These are phyloP conservation scores for Butastur rufipennis DNA, from an alignment of 2,113 vertebrate species.

Conservation along the genomic window DNA sequence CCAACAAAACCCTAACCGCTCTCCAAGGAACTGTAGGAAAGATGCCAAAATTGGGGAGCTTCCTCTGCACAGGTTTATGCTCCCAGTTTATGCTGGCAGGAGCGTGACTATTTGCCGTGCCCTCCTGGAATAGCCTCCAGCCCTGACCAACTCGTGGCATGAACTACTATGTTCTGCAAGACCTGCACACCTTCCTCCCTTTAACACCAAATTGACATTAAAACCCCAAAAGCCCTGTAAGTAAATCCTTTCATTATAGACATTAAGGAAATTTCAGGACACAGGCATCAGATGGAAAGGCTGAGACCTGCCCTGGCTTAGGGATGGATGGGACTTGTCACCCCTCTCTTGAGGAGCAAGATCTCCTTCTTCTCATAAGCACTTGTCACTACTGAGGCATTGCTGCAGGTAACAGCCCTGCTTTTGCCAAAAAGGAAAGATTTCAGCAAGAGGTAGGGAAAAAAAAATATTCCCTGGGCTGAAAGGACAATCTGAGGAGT, in stretches of 20 bases:
- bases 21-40: not conserved
- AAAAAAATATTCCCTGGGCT: not conserved
- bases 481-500: not conserved
- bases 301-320: not conserved
- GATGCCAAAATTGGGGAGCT: not conserved
- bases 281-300: not conserved
- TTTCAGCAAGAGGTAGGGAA: not conserved
- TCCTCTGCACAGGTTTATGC: not conserved
- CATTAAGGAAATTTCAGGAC: not conserved
- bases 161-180: not conserved
- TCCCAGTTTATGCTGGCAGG: not conserved
- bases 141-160: not conserved
- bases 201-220: not conserved
- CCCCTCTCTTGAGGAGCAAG: not conserved
- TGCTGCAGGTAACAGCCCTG: not conserved
- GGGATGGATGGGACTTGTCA: not conserved
- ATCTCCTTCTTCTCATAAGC: not conserved
- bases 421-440: not conserved
- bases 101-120: not conserved
- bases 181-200: not conserved
- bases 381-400: not conserved
- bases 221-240: not conserved
- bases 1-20: not conserved
- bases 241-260: not conserved
- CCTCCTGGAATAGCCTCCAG: not conserved